These are phyloP conservation scores for Tragelaphus strepsiceros DNA, from an alignment of 2,113 vertebrate genomes.

Conservation along the genomic window DNA sequence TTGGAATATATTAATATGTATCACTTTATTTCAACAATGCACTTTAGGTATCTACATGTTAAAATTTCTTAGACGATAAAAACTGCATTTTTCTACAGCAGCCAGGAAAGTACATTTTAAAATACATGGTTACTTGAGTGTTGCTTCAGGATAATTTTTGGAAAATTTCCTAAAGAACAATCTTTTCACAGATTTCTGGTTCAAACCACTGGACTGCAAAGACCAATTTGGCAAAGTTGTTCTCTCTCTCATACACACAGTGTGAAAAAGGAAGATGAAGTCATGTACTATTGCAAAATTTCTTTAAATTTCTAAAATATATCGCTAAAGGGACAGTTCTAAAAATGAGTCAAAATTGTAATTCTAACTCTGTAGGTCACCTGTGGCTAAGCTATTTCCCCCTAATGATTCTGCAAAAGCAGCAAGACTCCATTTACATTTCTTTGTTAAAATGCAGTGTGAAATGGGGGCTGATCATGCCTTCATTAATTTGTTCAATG, in stretches of 20 bases:
- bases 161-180: conserved; percentile 44
- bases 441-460: not conserved
- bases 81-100: conserved; percentile 50
- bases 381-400: not conserved
- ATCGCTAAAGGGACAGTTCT: not conserved
- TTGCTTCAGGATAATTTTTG: conserved; percentile 55
- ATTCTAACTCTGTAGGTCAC: not conserved
- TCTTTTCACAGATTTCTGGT: conserved; percentile 44
- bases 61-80: conserved; percentile 47
- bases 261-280: conserved; percentile 40
- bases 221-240: not conserved
- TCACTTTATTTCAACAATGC: conserved; percentile 57
- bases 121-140: conserved; percentile 18
- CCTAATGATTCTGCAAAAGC: not conserved
- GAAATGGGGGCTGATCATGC: not conserved
- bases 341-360: not conserved
- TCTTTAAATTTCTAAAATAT: conserved; percentile 33
- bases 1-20: conserved; percentile 48
- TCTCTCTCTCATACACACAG: not conserved
- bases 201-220: conserved; percentile 41
- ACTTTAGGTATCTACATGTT: conserved; percentile 45
- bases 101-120: conserved; percentile 36
- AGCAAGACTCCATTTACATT: not conserved
- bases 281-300: not conserved
- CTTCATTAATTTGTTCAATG: not conserved